A percentile compares a stretch with the other conserved stretches of the same genome.
These are phyloP conservation scores for Prenolepis imparis DNA, from an alignment of 2,888 invertebrate genomes.

Conservation along the genomic window DNA sequence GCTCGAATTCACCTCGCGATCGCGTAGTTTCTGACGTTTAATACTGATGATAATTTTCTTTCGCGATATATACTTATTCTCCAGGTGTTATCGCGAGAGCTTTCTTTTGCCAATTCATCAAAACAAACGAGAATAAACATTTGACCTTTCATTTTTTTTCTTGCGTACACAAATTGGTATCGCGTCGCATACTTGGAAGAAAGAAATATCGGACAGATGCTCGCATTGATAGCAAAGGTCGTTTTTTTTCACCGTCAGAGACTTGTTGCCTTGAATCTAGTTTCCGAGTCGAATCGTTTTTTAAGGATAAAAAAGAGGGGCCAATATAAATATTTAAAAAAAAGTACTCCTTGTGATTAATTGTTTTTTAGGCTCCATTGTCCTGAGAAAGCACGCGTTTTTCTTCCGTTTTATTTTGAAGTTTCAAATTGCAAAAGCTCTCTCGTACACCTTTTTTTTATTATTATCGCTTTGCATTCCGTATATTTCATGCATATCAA, in stretches of 20 bases:
- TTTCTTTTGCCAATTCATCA: conserved; percentile 10
- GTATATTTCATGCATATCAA: neutral
- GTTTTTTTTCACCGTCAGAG: conserved; percentile 84
- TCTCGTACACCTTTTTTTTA: conserved; percentile 42
- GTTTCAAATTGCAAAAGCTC: conserved; percentile 52
- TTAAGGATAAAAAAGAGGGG: conserved; percentile 30
- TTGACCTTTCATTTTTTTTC: conserved; percentile 3
- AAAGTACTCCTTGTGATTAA: conserved; percentile 32
- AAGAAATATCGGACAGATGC: conserved; percentile 69
- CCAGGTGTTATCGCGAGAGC: conserved; percentile 32
- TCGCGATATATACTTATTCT: conserved; percentile 11
- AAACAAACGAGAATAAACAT: neutral
- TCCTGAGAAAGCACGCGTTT: neutral
- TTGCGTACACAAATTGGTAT: neutral
- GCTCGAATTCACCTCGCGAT: conserved; percentile 15
- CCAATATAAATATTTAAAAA: neutral
- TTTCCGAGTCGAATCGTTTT: conserved; percentile 51
- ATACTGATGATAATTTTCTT: conserved; percentile 39
- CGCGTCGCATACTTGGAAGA: conserved; percentile 1
- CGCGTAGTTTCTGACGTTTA: conserved; percentile 33
- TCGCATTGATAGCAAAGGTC: conserved; percentile 85
- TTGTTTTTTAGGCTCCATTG: neutral
- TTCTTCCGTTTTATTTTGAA: conserved; percentile 1
- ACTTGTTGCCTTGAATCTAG: conserved; percentile 85
- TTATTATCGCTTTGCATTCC: conserved; percentile 43